A percentile compares a stretch with the other conserved stretches of the same genome.
phyloP scores from a whole-genome alignment of 2,113 vertebrate species.

The Urocitellus parryii region DNA sequence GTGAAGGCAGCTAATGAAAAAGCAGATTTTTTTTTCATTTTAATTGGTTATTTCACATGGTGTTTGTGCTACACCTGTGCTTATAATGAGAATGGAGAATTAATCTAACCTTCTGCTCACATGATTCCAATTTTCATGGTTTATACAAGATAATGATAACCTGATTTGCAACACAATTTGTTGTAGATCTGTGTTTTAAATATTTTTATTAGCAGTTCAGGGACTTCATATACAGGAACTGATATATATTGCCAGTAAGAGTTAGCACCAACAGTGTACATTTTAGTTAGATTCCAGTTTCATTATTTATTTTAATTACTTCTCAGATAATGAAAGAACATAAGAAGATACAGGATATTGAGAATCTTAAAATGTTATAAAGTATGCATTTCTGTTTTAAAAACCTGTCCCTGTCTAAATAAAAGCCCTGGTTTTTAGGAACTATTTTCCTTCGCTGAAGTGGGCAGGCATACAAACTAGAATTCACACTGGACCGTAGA shows the following conservation, averaged over 20 bases:
- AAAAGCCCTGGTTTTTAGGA: conserved; percentile 41
- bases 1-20: conserved; percentile 96
- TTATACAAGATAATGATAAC: conserved; percentile 90
- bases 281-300: conserved; percentile 56
- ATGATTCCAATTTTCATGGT: conserved; percentile 92
- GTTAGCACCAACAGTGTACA: not conserved
- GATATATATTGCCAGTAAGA: conserved; percentile 64
- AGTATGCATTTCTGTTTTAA: conserved; percentile 68
- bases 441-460: conserved; percentile 37
- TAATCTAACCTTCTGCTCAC: conserved; percentile 93
- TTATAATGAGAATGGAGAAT: conserved; percentile 95
- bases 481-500: conserved; percentile 46
- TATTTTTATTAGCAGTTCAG: conserved; percentile 79
- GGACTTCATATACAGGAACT: conserved; percentile 71
- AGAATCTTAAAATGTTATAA: conserved; percentile 38
- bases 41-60: conserved; percentile 97
- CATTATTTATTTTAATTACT: conserved; percentile 70
- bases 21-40: conserved; percentile 92
- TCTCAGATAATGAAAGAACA: conserved; percentile 58
- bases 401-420: conserved; percentile 53
- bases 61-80: conserved; percentile 95
- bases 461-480: conserved; percentile 59
- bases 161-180: conserved; percentile 86
- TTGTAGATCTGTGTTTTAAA: conserved; percentile 75
- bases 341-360: conserved; percentile 45